These are phyloP conservation scores for Macrotis lagotis DNA, from an alignment of 2,113 vertebrate genomes.

Conservation along the genomic window DNA sequence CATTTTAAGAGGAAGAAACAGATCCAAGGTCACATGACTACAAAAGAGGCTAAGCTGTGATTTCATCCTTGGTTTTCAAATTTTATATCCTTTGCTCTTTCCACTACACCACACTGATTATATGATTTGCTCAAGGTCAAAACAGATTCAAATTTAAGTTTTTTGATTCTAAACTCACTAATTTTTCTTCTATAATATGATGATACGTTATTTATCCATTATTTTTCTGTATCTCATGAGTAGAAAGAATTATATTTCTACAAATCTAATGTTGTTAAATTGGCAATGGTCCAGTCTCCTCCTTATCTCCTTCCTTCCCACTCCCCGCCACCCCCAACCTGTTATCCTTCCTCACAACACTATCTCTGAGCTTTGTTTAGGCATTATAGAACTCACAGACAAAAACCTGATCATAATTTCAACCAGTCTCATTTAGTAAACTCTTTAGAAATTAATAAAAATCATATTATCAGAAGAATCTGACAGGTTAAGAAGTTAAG, in stretches of 20 bases:
- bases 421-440: neutral
- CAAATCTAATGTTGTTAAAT: neutral
- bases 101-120: neutral
- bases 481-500: neutral
- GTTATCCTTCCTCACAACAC: neutral
- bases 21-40: neutral
- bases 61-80: neutral
- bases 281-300: neutral
- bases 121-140: neutral
- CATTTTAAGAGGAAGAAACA: neutral
- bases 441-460: neutral
- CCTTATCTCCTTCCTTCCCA: neutral
- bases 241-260: neutral
- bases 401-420: neutral
- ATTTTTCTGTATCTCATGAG: neutral
- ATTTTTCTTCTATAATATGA: neutral
- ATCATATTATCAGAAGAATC: neutral
- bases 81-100: neutral
- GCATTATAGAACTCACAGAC: neutral
- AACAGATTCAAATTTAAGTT: neutral
- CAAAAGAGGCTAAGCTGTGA: neutral
- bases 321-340: too few species aligned
- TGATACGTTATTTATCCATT: neutral
- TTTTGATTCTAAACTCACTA: neutral
- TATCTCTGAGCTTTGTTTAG: neutral